Percentiles rank a stretch among this genome's conserved stretches.
Conservation (phyloP, 2,797 vertebrate genomes). For the Melanotaenia trifasciata region DNA sequence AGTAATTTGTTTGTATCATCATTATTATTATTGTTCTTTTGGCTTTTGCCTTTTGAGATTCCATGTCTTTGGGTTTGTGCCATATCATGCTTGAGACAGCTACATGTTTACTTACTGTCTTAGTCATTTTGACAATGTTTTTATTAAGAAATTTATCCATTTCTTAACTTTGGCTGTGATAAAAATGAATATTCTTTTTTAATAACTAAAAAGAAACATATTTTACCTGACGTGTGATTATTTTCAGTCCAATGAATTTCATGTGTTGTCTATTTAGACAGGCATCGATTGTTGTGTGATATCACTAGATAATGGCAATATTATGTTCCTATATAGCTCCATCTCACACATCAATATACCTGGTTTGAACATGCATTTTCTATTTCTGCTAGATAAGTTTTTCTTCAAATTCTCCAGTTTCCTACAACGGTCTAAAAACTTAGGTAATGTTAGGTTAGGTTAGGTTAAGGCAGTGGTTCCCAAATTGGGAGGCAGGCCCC, state of each 20-base stretch:
- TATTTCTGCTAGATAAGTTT: background rate
- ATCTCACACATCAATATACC: background rate
- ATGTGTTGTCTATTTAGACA: background rate
- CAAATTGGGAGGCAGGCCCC: too few relatives aligned
- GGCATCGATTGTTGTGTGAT: background rate
- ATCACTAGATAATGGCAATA: background rate
- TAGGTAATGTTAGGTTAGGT: background rate
- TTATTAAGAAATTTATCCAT: conserved; percentile 78
- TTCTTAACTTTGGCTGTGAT: conserved; percentile 84
- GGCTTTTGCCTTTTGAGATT: conserved; percentile 75
- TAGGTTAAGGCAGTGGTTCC: too few relatives aligned
- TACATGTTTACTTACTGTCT: conserved; percentile 72
- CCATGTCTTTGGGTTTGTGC: conserved; percentile 73
- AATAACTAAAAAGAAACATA: conserved; percentile 84
- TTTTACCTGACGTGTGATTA: conserved; percentile 77
- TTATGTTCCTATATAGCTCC: background rate
- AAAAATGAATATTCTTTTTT: conserved; percentile 73
- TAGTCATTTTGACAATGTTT: conserved; percentile 76
- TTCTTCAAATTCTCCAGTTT: too few relatives aligned
- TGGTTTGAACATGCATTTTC: background rate
- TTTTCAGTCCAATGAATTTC: conserved; percentile 43
- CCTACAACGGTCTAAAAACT: background rate
- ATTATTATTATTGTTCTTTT: conserved; percentile 65
- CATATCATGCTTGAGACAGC: conserved; percentile 72
- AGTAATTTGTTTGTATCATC: conserved; percentile 67